Percentiles rank a stretch among this genome's conserved stretches.
Conservation (phyloP, 2,888 invertebrate genomes). For the Apomyelois bistriatella region DNA sequence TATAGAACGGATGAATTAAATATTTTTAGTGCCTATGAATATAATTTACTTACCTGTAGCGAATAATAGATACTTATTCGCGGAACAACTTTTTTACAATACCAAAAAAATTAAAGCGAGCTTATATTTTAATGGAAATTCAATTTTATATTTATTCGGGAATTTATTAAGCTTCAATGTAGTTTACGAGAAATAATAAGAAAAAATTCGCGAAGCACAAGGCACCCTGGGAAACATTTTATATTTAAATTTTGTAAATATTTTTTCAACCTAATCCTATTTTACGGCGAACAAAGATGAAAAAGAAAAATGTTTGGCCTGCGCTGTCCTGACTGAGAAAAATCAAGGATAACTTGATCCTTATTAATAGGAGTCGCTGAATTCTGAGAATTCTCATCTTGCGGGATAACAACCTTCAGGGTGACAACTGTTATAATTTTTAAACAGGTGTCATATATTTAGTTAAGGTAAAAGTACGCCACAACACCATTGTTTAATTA, state of each 20-base stretch:
- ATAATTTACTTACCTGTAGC: too few species aligned
- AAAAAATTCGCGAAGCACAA: not conserved
- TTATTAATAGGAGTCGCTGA: not conserved
- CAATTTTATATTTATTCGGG: not conserved
- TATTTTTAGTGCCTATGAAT: too few species aligned
- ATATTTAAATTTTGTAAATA: constrained; percentile 18
- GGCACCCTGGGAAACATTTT: constrained; percentile 8
- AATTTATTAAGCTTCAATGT: not conserved
- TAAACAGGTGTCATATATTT: not conserved
- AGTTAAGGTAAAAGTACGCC: too few species aligned
- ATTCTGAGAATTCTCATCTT: not conserved
- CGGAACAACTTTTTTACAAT: too few species aligned
- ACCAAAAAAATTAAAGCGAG: too few species aligned
- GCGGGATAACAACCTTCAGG: not conserved
- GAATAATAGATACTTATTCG: too few species aligned
- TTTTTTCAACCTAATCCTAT: constrained; percentile 17
- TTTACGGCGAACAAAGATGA: constrained; percentile 11
- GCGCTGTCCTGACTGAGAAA: not conserved
- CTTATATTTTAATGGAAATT: too few species aligned
- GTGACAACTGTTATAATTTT: too few species aligned
- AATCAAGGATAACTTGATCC: not conserved
- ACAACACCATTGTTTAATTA: too few species aligned
- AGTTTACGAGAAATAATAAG: constrained; percentile 4
- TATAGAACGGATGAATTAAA: too few species aligned
- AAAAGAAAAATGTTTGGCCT: constrained; percentile 10